Evolutionary conservation across 37 sponge, comb jelly and placozoan genomes (phyloP).

Genomic region (Agelas oroides): DNA sequence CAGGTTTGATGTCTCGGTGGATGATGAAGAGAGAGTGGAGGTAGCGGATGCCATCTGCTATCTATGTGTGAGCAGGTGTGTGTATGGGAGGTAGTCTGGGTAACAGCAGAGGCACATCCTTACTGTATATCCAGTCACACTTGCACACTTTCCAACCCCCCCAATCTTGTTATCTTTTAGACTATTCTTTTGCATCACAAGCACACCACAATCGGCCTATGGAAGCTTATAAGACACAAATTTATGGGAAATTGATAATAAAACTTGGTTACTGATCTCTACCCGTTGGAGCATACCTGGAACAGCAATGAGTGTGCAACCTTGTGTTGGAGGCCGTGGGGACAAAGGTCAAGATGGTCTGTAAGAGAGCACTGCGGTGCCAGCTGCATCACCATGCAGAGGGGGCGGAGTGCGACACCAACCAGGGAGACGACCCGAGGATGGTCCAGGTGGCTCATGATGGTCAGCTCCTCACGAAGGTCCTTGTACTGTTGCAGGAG

Average conservation of each 20-base stretch:
- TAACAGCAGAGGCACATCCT: background rate
- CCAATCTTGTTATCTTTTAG: background rate
- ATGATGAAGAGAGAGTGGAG: conserved; percentile 72
- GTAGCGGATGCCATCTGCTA: conserved; percentile 74
- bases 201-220: too few species aligned
- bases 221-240: too few species aligned
- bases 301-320: conserved; percentile 46
- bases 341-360: conserved; percentile 67
- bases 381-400: conserved; percentile 59
- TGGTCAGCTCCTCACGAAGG: conserved; percentile 62
- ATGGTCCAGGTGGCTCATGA: conserved; percentile 56
- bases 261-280: too few species aligned
- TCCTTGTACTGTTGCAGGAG: conserved; percentile 36
- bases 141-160: background rate
- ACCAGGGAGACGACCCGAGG: conserved; percentile 44
- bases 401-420: conserved; percentile 58
- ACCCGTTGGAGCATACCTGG: conserved; percentile 61
- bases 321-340: conserved; percentile 30
- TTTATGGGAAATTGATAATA: too few species aligned
- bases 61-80: conserved; percentile 17
- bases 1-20: conserved; percentile 75
- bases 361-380: conserved; percentile 64
- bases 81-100: too few species aligned
- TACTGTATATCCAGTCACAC: background rate
- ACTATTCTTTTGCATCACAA: too few species aligned